Evolutionary conservation across 1,140 invertebrate genomes (phyloP).

Genomic region (Drosophila nebulosa): DNA sequence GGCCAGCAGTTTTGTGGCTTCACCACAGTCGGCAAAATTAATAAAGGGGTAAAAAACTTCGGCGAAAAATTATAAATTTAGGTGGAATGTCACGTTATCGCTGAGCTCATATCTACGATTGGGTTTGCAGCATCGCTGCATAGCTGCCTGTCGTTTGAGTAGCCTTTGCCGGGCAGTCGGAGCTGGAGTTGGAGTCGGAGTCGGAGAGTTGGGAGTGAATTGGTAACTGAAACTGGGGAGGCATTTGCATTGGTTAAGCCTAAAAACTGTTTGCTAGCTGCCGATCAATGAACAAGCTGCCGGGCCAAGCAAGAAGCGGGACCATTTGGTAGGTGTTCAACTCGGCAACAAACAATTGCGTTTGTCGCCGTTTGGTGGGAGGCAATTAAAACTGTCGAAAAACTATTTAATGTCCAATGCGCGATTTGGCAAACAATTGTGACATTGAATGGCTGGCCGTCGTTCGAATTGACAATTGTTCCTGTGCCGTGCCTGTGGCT

Average conservation of each 20-base stretch:
- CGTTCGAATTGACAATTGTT: slow-evolving; percentile 71
- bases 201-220: neutral
- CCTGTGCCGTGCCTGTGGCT: slow-evolving; percentile 49
- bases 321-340: slow-evolving; percentile 72
- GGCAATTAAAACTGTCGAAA: slow-evolving; percentile 81
- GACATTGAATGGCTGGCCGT: slow-evolving; percentile 74
- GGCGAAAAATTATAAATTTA: slow-evolving; percentile 79
- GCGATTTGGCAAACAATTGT: slow-evolving; percentile 81
- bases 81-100: slow-evolving; percentile 79
- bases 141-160: slow-evolving; percentile 11
- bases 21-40: slow-evolving; percentile 74
- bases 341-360: slow-evolving; percentile 50
- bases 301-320: slow-evolving; percentile 1
- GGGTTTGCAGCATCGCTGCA: slow-evolving; percentile 48
- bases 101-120: slow-evolving; percentile 65
- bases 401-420: slow-evolving; percentile 81
- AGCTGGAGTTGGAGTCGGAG: neutral
- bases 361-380: slow-evolving; percentile 40
- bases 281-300: slow-evolving; percentile 60
- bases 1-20: slow-evolving; percentile 18
- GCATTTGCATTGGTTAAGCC: slow-evolving; percentile 54
- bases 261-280: slow-evolving; percentile 36
- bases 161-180: slow-evolving; percentile 6
- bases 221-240: slow-evolving; percentile 22
- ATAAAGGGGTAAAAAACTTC: slow-evolving; percentile 70